Evolutionary conservation across 2,888 invertebrate genomes (phyloP).

Genomic region (Caenorhabditis sp.): DNA sequence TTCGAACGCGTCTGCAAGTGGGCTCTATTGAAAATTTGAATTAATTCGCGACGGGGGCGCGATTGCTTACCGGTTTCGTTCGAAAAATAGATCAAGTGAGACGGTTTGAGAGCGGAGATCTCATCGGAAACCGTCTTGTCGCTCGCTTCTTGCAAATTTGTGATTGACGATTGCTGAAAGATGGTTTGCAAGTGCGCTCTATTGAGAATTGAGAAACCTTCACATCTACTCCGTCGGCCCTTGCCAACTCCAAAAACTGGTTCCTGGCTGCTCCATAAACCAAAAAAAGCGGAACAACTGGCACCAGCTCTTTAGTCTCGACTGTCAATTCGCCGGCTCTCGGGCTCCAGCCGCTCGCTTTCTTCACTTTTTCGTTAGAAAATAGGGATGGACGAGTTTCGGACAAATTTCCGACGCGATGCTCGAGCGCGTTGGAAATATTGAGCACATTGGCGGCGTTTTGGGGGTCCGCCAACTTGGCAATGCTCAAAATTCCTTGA

Average conservation of each 20-base stretch:
- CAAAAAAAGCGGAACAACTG: conserved; percentile 16
- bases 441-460: conserved; percentile 52
- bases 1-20: conserved; percentile 30
- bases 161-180: conserved; percentile 35
- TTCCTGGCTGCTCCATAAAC: conserved; percentile 22
- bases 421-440: conserved; percentile 15
- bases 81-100: conserved; percentile 55
- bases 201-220: conserved; percentile 13
- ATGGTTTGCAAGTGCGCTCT: no score
- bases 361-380: conserved; percentile 2
- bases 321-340: neutral
- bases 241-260: conserved; percentile 21
- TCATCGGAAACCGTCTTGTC: conserved; percentile 44
- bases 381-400: neutral
- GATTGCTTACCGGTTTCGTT: conserved; percentile 36
- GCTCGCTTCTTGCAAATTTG: conserved; percentile 23
- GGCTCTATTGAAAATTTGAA: neutral
- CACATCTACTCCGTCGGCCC: neutral
- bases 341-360: conserved; percentile 6
- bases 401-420: neutral
- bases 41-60: neutral
- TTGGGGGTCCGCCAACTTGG: conserved; percentile 1
- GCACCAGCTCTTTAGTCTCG: no score
- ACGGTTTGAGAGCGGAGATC: conserved; percentile 33
- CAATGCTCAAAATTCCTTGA: conserved; percentile 14